These are phyloP conservation scores for Pan troglodytes DNA, from an alignment of 2,113 vertebrate genomes.

Conservation along the genomic window DNA sequence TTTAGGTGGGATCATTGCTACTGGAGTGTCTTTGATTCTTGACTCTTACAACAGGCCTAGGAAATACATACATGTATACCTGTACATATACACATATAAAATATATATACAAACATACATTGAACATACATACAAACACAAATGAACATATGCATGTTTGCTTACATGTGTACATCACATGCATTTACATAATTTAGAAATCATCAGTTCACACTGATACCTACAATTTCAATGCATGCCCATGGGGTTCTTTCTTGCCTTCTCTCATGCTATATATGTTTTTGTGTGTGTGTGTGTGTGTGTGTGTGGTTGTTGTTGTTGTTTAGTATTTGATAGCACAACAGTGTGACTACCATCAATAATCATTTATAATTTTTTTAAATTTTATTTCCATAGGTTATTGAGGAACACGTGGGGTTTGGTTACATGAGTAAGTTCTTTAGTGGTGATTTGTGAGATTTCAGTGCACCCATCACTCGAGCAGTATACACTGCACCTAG, in stretches of 20 bases:
- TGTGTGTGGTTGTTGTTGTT: too few species aligned
- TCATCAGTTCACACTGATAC: background rate
- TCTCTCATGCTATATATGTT: background rate
- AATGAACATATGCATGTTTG: background rate
- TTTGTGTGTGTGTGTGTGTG: too few species aligned
- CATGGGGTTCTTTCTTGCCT: background rate
- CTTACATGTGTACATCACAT: background rate
- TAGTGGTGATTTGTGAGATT: too few species aligned
- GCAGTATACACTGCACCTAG: too few species aligned
- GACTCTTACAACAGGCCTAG: background rate
- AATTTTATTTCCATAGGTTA: too few species aligned
- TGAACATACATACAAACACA: background rate
- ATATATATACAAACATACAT: background rate
- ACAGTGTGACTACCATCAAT: too few species aligned
- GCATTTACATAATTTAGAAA: background rate
- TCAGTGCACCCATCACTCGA: too few species aligned
- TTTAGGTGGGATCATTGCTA: background rate
- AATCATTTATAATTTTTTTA: too few species aligned
- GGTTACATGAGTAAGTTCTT: too few species aligned
- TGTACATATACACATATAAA: background rate
- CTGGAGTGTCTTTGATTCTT: background rate
- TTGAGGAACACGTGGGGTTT: too few species aligned
- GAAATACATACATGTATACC: background rate
- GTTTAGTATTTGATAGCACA: too few species aligned
- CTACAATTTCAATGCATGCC: background rate